These are phyloP conservation scores for Craseonycteris thonglongyai DNA, from an alignment of 2,113 vertebrate genomes.

Conservation along the genomic window DNA sequence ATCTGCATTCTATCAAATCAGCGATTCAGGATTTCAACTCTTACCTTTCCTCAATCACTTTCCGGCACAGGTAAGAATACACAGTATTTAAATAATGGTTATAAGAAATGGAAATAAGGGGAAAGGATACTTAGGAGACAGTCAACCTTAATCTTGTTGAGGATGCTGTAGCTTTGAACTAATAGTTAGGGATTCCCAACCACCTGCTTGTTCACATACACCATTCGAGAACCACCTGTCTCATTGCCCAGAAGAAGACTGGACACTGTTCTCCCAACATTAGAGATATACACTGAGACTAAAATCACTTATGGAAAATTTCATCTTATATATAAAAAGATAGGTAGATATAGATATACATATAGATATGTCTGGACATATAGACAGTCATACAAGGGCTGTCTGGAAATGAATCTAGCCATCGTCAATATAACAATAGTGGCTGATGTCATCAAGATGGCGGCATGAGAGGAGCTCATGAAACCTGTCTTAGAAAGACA, in stretches of 20 bases:
- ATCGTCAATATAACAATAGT: no score
- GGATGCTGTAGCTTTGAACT: neutral
- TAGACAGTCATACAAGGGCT: no score
- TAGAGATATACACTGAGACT: neutral
- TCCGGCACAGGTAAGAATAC: slow-evolving; percentile 85
- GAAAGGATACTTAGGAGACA: neutral
- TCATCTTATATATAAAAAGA: neutral
- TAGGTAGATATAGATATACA: neutral
- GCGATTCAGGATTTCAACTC: slow-evolving; percentile 83
- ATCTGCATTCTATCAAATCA: slow-evolving; percentile 82
- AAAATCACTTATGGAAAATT: neutral
- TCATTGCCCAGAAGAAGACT: neutral
- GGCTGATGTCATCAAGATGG: no score
- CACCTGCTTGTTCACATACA: neutral
- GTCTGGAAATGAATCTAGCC: no score
- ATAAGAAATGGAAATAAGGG: neutral
- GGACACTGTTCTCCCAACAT: neutral
- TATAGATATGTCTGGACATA: neutral
- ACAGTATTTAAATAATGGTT: neutral
- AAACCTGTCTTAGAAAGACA: no score
- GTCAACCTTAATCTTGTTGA: neutral
- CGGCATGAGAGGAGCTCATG: no score
- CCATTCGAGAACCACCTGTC: rapidly evolving
- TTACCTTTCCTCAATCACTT: slow-evolving; percentile 84
- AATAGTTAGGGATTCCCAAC: neutral